Conservation (phyloP, 2,113 vertebrate genomes). For the Girardinichthys multiradiatus region DNA sequence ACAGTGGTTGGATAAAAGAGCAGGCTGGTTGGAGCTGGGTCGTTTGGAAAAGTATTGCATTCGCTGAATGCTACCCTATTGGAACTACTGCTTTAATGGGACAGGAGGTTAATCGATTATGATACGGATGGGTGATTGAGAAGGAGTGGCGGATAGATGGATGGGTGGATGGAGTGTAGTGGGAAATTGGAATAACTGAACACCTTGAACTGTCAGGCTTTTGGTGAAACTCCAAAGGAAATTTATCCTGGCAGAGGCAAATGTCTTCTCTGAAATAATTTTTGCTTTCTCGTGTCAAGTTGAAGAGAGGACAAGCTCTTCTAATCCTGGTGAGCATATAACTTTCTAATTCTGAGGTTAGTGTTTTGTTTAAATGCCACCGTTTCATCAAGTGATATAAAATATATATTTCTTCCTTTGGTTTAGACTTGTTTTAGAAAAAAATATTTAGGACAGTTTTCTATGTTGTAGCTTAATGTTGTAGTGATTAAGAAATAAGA, state of each 20-base stretch:
- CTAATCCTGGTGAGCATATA: not conserved
- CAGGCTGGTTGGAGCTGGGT: not conserved
- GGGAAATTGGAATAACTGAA: not conserved
- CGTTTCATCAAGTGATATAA: not conserved
- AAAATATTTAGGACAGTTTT: not conserved
- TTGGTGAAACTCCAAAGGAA: not conserved
- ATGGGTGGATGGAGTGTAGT: not conserved
- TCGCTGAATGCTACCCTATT: not conserved
- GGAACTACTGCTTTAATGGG: not conserved
- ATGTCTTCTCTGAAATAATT: not conserved
- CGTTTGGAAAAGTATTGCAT: not conserved
- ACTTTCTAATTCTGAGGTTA: not conserved
- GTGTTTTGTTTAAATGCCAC: not conserved
- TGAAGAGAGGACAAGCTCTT: not conserved
- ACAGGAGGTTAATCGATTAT: not conserved
- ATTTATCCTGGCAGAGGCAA: not conserved
- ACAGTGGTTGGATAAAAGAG: not conserved
- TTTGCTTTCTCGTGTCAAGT: not conserved
- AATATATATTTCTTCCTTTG: not conserved
- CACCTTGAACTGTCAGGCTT: too few species aligned
- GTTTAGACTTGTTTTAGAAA: not conserved
- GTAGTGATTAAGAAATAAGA: not conserved
- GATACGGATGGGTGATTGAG: slow-evolving; percentile 13
- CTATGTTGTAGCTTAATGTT: not conserved
- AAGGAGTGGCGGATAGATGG: slow-evolving; percentile 22